Base-by-base conservation (phyloP, 1,140 invertebrate genomes). In the Heliothis virescens region DNA sequence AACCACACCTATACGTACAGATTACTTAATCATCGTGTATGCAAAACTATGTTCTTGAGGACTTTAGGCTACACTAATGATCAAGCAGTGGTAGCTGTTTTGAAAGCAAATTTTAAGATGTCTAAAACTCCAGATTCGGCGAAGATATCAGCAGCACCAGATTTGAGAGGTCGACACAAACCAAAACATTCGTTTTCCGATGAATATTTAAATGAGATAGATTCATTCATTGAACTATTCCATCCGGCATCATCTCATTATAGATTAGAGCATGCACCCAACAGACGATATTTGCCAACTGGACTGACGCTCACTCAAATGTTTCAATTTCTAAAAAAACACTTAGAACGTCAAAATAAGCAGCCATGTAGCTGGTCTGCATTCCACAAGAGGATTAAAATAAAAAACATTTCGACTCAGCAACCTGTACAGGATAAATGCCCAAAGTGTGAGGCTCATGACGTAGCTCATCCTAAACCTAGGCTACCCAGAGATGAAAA, bases 21-120 rank as follows among this genome's bases (percentile, higher is more conserved):
- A 63, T 63, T 63, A 63, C 26, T 63, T n/a, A 63, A 63, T 63
- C 34, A 63, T 5, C 60, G 60, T 29, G 60, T 63, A 41, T 63
- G 60, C 5, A 63, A 63, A 63, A 63, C 60, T 21, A 63, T 63
- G 60, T 63, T 63, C 60, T 26, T 63, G 60, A 41, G 60, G 60
- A 63, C 60, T 29, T 63, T 41, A 63, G 26, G 26, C 15, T 63
- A 34, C 34, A 63, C 60, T 29, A 63, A 63, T 41, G 60, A 63
- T 63, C 60, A 63, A 63, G 60, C 60, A 63, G 60, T 63, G 34
- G 26, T 63, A 63, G 34, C 60, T 63, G 60, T 63, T 41, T 63
- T 63, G 60, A 63, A 63, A 63, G 60, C 60, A 63, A 63, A 63
- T 63, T 63, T 63, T 11, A 63, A 63, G 7, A 13, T 63, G 29